Base-by-base conservation (phyloP, 2,113 vertebrate genomes). In the Lepidothrix coronata region DNA sequence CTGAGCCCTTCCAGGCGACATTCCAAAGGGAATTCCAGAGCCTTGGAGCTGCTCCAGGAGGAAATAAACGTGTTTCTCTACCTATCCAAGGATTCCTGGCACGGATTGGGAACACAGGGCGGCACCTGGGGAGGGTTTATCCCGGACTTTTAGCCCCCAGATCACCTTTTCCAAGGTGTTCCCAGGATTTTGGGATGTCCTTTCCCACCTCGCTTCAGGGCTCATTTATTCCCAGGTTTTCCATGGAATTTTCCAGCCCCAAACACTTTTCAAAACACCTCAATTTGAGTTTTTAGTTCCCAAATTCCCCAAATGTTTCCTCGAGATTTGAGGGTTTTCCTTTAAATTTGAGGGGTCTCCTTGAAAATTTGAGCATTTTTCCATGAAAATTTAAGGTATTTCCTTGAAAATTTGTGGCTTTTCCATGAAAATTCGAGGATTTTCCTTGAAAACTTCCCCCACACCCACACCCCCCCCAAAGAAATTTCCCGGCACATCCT, bases 201-300 rank as follows among this genome's bases (percentile, higher is more conserved):
- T 55, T 55, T 31, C 27, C 52, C 17, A 31, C 17, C 16, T 31
- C 28, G 28, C 52, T 31, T 31, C 9, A 11, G 30, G 30, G 52
- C 17, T 31, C 16, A 4, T 55, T 52, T 28, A 52, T 52, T 52
- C 52, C 52, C 28, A 27, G 17, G 9, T 52, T 55, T 55, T 30
- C 28, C 28, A 30, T 16, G 16, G 52, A 54, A 30, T 30, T 54
- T 14, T 51, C 49, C 49, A 51, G 25, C 49, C 25, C 33, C 57
- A 41, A 57, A 48, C 71, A 17, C 28, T 1, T 83, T 91, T 95
- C 90, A 97, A 97, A 97, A 97, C 55, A 39, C 74, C 91, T 6
- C 25, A 49, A 88, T 94, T 92, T 57, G 73, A 59, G 67, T 95
- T 98, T 97, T 98, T 97, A 97, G 97, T 98, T 97, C 96, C 93